Percentiles rank a stretch among this genome's conserved stretches.
Evolutionary conservation across 2,113 vertebrate genomes (phyloP).

Genomic region (Calidris pugnax): DNA sequence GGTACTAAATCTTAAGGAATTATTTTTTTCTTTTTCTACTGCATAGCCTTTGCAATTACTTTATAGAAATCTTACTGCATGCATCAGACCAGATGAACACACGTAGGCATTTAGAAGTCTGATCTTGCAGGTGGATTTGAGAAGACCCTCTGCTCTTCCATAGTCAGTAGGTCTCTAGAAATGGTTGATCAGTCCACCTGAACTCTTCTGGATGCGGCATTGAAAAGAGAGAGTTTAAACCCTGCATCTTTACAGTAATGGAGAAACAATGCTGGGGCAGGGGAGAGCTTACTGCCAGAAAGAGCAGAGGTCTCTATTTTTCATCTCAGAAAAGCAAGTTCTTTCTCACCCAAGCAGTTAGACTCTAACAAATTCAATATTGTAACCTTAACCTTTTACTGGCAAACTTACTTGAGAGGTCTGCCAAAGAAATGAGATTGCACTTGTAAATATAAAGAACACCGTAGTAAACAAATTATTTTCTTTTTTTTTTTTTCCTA

Average conservation of each 20-base stretch:
- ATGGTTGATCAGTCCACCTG: background rate
- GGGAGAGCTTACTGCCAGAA: background rate
- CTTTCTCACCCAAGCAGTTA: background rate
- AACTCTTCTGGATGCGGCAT: background rate
- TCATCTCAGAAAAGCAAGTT: background rate
- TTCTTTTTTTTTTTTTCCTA: accelerated
- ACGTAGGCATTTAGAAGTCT: background rate
- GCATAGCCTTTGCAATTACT: background rate
- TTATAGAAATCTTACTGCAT: background rate
- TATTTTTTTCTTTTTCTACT: background rate
- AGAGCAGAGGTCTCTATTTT: background rate
- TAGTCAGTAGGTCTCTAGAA: background rate
- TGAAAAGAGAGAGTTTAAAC: background rate
- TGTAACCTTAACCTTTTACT: background rate
- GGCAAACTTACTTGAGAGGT: background rate
- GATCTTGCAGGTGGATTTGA: background rate
- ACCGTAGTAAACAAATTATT: background rate
- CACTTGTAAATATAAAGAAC: background rate
- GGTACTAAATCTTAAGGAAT: background rate
- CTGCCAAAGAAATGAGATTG: background rate
- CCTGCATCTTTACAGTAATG: background rate
- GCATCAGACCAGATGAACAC: background rate
- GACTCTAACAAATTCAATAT: background rate
- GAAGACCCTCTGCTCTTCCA: background rate
- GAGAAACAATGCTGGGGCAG: background rate